Evolutionary conservation across 2,113 vertebrate genomes (phyloP), one percentile per base, ranked within the genome.

Genomic region (Electrona antarctica): DNA sequence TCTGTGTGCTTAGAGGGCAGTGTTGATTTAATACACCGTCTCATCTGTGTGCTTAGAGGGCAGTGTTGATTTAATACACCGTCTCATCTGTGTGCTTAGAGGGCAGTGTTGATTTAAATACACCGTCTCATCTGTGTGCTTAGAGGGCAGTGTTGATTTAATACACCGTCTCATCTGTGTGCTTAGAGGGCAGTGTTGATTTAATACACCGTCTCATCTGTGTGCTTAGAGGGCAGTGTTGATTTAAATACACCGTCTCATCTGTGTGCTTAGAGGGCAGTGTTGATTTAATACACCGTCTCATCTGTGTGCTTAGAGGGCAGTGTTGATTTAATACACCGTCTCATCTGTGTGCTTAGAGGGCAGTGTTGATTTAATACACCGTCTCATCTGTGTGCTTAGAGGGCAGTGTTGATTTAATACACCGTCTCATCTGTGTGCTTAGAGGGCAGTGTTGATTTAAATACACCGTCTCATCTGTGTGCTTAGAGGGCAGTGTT

Each of bases 331-430:
- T 21, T 21, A 1, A 21, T 21, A 21, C 14, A 79, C 76, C 64
- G 54, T 55, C 52, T 60, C 8, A 60, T 54, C 11, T 54, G 51
- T 54, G 33, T 41, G 21, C 11, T 52, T 21, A 21, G 21, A 21
- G 21, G 21, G 21, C 21, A 21, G 21, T 21, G 21, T 21, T 21
- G 21, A 21, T 21, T 21, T 21, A 1, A 21, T 21, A 21, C 14
- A 79, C 76, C 64, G 54, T 55, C 52, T 60, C 8, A 60, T 54
- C 11, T 54, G 51, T 54, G 33, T 41, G 21, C 11, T 52, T 21
- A 21, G 21, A 21, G 21, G 21, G 21, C 21, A 21, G 21, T 21
- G 21, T 21, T 21, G 21, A 21, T 21, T 21, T 21, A 1, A 21
- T 21, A 21, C 14, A 79, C 76, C 64, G 54, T 55, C 52, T 60